These are phyloP conservation scores for Aspidiotus rigidus DNA, from an alignment of 2,888 invertebrate species.

Conservation along the genomic window DNA sequence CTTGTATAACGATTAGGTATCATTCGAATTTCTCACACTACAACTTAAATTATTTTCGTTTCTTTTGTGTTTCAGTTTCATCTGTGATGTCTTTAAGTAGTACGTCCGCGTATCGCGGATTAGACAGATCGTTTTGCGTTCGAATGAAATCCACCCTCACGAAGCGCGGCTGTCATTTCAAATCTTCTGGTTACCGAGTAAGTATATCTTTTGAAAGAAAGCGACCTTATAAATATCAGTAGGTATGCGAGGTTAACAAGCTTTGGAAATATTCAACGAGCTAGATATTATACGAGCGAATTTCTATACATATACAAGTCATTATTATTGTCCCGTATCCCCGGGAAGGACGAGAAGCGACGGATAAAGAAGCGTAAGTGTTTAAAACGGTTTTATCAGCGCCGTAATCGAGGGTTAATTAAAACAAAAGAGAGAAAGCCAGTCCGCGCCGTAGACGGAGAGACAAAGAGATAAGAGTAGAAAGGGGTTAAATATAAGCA, in stretches of 20 bases:
- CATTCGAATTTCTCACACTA: neutral
- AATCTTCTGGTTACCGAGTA: conserved; percentile 91
- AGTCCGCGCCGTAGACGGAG: neutral
- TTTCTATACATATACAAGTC: too few species aligned
- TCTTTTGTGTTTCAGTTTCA: conserved; percentile 53
- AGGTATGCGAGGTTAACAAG: neutral
- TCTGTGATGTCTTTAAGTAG: conserved; percentile 70
- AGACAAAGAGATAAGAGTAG: neutral
- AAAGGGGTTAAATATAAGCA: conserved; percentile 1
- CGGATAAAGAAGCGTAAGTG: conserved; percentile 22
- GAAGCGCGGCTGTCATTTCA: conserved; percentile 93
- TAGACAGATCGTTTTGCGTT: conserved; percentile 86
- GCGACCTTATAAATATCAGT: too few species aligned
- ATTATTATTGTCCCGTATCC: neutral
- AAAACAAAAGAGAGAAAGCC: conserved; percentile 23
- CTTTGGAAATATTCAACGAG: neutral
- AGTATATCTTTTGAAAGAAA: conserved; percentile 43
- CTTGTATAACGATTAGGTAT: neutral
- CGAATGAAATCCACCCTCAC: conserved; percentile 97
- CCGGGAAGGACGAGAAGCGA: neutral
- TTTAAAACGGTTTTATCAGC: conserved; percentile 28
- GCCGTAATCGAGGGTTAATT: conserved; percentile 30
- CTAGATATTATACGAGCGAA: too few species aligned
- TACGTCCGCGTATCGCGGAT: conserved; percentile 66
- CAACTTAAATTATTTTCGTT: neutral